phyloP scores from a whole-genome alignment of 1,140 invertebrate species.

The Lineus longissimus region DNA sequence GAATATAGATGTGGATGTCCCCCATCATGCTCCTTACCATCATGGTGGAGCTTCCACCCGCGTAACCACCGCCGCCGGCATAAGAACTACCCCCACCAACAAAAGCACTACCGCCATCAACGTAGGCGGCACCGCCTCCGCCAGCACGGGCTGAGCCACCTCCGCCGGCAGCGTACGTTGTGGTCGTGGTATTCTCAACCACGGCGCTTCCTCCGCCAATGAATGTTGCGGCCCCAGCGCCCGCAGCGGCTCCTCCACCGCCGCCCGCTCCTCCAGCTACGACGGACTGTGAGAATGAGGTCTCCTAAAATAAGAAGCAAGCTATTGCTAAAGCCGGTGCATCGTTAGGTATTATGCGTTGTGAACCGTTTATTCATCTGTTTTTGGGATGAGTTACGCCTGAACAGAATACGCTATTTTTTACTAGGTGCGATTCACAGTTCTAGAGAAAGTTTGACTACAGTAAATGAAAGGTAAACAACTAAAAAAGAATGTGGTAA shows the following conservation, averaged over 20 bases:
- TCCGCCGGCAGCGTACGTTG: conserved; percentile 13
- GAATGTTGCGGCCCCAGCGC: conserved; percentile 12
- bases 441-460: too few relatives aligned
- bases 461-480: too few relatives aligned
- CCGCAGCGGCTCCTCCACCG: conserved; percentile 14
- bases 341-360: too few relatives aligned
- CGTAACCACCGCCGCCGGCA: conserved; percentile 10
- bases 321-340: too few relatives aligned
- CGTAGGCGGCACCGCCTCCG: conserved; percentile 8
- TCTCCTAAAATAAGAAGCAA: too few relatives aligned
- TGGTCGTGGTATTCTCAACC: conserved; percentile 8
- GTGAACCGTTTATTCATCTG: too few relatives aligned
- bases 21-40: background rate
- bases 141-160: conserved; percentile 17
- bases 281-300: too few relatives aligned
- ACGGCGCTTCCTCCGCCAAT: conserved; percentile 14
- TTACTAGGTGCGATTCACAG: too few relatives aligned
- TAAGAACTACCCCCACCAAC: conserved; percentile 5
- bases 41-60: background rate
- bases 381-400: too few relatives aligned
- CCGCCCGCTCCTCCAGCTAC: background rate
- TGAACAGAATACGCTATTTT: too few relatives aligned
- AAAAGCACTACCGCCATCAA: conserved; percentile 6
- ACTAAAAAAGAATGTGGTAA: too few relatives aligned
- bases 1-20: too few relatives aligned